These are phyloP conservation scores for Hyperoodon ampullatus DNA, from an alignment of 2,113 vertebrate species.

Conservation along the genomic window DNA sequence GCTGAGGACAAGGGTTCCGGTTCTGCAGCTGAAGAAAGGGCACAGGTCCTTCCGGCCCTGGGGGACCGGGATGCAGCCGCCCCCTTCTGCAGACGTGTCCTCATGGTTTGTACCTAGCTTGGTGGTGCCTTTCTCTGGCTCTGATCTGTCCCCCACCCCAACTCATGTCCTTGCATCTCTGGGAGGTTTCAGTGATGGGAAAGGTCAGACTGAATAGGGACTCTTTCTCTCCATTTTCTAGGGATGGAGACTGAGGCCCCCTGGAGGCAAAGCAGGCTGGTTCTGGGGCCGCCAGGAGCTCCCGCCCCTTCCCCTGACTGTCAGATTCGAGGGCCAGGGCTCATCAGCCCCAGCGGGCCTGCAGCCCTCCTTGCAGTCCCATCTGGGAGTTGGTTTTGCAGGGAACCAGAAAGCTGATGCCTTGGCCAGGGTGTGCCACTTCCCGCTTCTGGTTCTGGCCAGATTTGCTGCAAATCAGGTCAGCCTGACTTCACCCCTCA, in stretches of 20 bases:
- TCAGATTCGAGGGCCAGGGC: not conserved
- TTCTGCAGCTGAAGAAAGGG: constrained; percentile 17
- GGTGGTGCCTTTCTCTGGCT: not conserved
- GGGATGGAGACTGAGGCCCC: not conserved
- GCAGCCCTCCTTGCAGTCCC: not conserved
- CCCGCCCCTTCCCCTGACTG: not conserved
- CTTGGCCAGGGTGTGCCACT: not conserved
- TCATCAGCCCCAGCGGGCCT: not conserved
- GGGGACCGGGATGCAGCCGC: not conserved
- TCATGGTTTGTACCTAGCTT: not conserved
- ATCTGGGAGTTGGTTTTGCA: not conserved
- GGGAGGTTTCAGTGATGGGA: not conserved
- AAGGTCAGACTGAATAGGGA: not conserved
- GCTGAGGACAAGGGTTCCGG: not conserved
- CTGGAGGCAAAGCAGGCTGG: not conserved
- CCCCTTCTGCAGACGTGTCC: not conserved
- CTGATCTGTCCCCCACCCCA: not conserved
- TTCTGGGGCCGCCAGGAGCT: not conserved
- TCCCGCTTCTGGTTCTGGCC: constrained; percentile 39
- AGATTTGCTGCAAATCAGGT: constrained; percentile 3
- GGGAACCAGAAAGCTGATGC: not conserved
- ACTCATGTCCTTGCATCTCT: not conserved
- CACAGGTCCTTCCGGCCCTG: not conserved
- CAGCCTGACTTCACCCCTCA: constrained; percentile 26
- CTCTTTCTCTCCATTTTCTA: constrained; percentile 16